Evolutionary conservation across 2,888 invertebrate genomes (phyloP).

Genomic region (Halictus ligatus): DNA sequence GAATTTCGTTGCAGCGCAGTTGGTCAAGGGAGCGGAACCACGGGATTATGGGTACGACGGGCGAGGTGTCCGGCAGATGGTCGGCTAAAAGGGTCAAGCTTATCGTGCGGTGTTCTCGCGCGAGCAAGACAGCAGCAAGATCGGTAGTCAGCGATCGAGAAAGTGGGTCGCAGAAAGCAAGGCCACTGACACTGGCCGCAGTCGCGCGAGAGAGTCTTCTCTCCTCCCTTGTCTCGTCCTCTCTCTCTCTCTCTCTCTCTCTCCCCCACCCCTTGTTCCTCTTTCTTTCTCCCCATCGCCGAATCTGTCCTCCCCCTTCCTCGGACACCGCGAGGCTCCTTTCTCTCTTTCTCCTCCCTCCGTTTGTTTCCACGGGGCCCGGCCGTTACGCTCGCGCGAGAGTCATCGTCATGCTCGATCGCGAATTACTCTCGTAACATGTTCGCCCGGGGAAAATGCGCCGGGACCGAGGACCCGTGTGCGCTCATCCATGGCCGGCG

Average conservation of each 20-base stretch:
- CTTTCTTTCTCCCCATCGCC: conserved; percentile 30
- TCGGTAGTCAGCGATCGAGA: conserved; percentile 70
- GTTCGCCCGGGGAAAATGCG: conserved; percentile 67
- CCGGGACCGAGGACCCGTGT: conserved; percentile 34
- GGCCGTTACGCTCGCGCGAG: conserved; percentile 58
- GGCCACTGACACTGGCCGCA: conserved; percentile 83
- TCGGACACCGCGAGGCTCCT: not conserved
- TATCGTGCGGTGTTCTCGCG: conserved; percentile 45
- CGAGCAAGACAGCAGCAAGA: conserved; percentile 33
- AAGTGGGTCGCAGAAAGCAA: conserved; percentile 85
- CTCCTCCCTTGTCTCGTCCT: conserved; percentile 45
- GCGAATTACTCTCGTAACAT: conserved; percentile 69
- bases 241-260: conserved; percentile 29
- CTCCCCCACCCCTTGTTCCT: conserved; percentile 34
- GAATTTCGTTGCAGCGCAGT: not conserved
- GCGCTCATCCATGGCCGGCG: conserved; percentile 50
- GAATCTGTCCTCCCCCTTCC: conserved; percentile 21
- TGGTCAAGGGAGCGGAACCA: not conserved
- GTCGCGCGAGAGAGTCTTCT: conserved; percentile 61
- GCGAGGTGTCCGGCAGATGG: not conserved
- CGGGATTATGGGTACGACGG: not conserved
- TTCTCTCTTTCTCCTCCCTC: conserved; percentile 25
- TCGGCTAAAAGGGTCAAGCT: conserved; percentile 1
- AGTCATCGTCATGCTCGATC: conserved; percentile 65
- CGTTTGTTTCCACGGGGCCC: conserved; percentile 25